phyloP scores from a whole-genome alignment of 1,140 invertebrate genomes.

The Scaptomyza graminum region DNA sequence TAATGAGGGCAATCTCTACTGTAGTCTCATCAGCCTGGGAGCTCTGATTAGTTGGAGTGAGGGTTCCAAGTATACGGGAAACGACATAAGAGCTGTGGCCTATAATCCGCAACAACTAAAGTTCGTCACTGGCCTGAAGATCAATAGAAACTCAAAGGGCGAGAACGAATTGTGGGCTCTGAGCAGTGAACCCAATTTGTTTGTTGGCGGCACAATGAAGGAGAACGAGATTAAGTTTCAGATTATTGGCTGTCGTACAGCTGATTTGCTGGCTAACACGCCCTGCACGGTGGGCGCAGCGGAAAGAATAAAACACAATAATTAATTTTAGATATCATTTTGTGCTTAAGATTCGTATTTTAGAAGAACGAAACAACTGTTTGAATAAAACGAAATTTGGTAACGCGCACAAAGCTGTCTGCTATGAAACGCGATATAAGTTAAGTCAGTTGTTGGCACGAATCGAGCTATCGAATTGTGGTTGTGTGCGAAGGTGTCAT shows the following conservation, averaged over 20 bases:
- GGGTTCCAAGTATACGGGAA: constrained; percentile 60
- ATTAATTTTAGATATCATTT: neutral
- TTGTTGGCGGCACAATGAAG: constrained; percentile 84
- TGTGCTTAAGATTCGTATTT: neutral
- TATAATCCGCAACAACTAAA: constrained; percentile 85
- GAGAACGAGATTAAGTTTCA: constrained; percentile 88
- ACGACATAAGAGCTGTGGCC: constrained; percentile 74
- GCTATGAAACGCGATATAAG: neutral
- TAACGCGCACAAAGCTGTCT: neutral
- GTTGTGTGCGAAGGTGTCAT: neutral
- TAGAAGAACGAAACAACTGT: neutral
- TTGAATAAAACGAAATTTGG: neutral
- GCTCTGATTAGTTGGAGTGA: constrained; percentile 62
- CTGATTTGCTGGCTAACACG: constrained; percentile 70
- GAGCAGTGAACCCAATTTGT: constrained; percentile 87
- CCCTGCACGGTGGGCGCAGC: constrained; percentile 62
- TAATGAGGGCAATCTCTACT: constrained; percentile 85
- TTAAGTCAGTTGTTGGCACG: neutral
- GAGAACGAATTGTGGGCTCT: constrained; percentile 83
- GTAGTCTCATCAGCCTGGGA: constrained; percentile 70
- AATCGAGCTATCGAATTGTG: neutral
- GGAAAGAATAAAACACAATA: neutral
- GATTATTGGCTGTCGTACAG: constrained; percentile 84
- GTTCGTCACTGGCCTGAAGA: constrained; percentile 89
- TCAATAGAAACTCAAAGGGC: constrained; percentile 85